Conservation (phyloP, 2,888 invertebrate genomes). For the Heliconius aoede region DNA sequence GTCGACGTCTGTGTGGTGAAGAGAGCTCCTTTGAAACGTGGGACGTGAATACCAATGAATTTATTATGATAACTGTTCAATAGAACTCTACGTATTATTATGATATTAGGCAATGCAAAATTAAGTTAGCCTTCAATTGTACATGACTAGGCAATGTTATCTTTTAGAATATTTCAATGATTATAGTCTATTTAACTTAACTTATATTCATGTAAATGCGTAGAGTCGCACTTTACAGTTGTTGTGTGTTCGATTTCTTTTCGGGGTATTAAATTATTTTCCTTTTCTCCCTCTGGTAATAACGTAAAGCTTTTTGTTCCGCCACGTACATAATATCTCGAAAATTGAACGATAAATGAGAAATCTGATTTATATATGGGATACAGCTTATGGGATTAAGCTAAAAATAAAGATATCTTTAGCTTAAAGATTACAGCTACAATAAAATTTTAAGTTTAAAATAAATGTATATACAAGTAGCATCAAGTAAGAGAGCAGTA, state of each 20-base stretch:
- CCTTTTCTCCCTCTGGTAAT: too few species aligned
- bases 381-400: too few species aligned
- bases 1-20: background rate
- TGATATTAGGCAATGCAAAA: background rate
- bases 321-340: too few species aligned
- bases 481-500: background rate
- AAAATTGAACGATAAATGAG: too few species aligned
- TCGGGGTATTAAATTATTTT: too few species aligned
- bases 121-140: background rate
- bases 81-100: background rate
- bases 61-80: slow-evolving; percentile 17
- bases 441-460: background rate
- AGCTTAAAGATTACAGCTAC: too few species aligned
- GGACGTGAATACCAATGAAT: slow-evolving; percentile 8
- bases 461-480: background rate
- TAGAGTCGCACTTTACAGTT: too few species aligned
- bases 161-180: background rate
- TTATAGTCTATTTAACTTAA: background rate
- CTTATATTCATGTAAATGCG: too few species aligned
- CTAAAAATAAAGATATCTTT: too few species aligned
- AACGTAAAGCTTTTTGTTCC: too few species aligned
- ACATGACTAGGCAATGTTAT: background rate
- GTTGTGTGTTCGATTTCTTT: too few species aligned
- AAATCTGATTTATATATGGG: too few species aligned
- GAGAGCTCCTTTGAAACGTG: slow-evolving; percentile 14